Evolutionary conservation across 2,113 vertebrate genomes (phyloP).

Genomic region (Larimichthys polyactis): DNA sequence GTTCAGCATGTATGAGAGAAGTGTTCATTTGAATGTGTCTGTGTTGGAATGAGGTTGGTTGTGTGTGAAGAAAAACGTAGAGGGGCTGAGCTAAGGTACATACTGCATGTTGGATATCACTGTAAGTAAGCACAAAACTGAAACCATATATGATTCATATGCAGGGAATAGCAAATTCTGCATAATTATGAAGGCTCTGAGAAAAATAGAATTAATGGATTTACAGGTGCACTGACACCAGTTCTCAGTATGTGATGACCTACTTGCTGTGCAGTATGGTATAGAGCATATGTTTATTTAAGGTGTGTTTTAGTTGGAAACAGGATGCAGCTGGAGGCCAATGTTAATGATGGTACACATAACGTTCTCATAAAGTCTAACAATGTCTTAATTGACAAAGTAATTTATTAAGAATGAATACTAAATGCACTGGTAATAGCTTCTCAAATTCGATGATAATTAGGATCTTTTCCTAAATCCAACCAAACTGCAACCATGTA

Average conservation of each 20-base stretch:
- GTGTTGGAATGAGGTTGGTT: conserved; percentile 11
- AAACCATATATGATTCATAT: conserved; percentile 24
- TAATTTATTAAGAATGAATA: background rate
- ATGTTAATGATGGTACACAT: background rate
- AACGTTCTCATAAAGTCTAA: background rate
- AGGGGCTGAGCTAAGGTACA: background rate
- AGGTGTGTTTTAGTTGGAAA: background rate
- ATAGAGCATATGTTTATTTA: background rate
- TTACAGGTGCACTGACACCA: conserved; percentile 47
- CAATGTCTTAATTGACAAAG: background rate
- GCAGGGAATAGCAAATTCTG: conserved; percentile 31
- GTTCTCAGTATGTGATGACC: conserved; percentile 34
- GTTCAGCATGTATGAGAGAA: conserved; percentile 26
- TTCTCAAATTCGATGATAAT: background rate
- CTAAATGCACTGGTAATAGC: background rate
- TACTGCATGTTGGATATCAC: background rate
- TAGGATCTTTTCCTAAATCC: too few relatives aligned
- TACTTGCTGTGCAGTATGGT: conserved; percentile 36
- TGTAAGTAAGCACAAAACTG: background rate
- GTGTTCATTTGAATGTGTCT: conserved; percentile 27
- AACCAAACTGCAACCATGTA: too few relatives aligned
- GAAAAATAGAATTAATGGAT: conserved; percentile 23
- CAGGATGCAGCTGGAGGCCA: background rate
- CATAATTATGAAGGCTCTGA: conserved; percentile 22
- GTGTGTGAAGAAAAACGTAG: conserved; percentile 14